A percentile compares a stretch with the other conserved stretches of the same genome.
Evolutionary conservation across 2,113 vertebrate genomes (phyloP).

Genomic region (Regulus satrapa): DNA sequence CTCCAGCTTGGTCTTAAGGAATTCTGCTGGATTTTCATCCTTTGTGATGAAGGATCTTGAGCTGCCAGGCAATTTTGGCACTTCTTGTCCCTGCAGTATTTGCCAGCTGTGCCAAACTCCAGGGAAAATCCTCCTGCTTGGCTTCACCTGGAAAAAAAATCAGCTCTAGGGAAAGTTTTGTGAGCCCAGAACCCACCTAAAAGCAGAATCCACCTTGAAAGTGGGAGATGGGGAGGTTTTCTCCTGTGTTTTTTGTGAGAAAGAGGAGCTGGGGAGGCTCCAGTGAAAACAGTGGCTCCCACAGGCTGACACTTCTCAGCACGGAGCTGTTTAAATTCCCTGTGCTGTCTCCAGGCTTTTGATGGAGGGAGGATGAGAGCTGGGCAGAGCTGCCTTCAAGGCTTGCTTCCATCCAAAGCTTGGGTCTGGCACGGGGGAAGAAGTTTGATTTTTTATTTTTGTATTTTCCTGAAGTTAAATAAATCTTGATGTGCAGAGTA

Average conservation of each 20-base stretch:
- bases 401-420: not conserved
- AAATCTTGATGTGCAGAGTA: slow-evolving; percentile 14
- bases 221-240: not conserved
- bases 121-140: not conserved
- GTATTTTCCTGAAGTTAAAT: not conserved
- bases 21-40: not conserved
- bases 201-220: not conserved
- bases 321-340: not conserved
- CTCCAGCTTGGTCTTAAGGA: not conserved
- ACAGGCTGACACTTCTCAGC: not conserved
- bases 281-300: not conserved
- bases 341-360: not conserved
- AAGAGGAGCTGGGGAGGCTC: not conserved
- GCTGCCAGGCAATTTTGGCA: not conserved
- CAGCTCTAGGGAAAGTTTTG: not conserved
- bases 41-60: not conserved
- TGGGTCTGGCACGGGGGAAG: not conserved
- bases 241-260: not conserved
- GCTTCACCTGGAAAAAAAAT: not conserved
- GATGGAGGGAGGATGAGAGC: not conserved
- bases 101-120: not conserved
- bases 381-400: not conserved
- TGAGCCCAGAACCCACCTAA: not conserved
- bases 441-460: slow-evolving; percentile 1
- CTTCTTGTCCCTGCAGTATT: not conserved